Evolutionary conservation across 2,888 invertebrate species (phyloP).

Genomic region (Idaea biselata): DNA sequence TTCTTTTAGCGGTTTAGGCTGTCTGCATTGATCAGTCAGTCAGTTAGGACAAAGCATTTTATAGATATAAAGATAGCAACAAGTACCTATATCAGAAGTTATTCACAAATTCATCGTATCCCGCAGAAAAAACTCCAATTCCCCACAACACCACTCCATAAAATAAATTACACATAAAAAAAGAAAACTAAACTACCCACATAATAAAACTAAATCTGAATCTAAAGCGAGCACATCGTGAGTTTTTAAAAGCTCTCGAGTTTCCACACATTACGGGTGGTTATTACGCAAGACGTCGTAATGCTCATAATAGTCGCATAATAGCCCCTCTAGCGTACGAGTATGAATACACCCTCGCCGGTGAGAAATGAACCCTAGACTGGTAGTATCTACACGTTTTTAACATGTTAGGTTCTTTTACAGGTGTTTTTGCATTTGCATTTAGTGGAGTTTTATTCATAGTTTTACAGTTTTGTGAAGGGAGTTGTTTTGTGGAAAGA

Average conservation of each 20-base stretch:
- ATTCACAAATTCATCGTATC: not conserved
- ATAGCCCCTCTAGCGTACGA: slow-evolving; percentile 39
- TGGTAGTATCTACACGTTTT: slow-evolving; percentile 3
- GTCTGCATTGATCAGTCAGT: too few species aligned
- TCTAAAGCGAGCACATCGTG: not conserved
- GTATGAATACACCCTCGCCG: slow-evolving; percentile 48
- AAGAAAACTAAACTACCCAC: slow-evolving; percentile 4
- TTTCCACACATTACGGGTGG: slow-evolving; percentile 47
- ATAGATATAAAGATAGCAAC: too few species aligned
- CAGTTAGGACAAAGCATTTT: too few species aligned
- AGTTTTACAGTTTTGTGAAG: not conserved
- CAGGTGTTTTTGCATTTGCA: slow-evolving; percentile 6
- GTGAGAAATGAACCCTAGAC: not conserved
- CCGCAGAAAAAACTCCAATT: not conserved
- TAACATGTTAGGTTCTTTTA: slow-evolving; percentile 8
- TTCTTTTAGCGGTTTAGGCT: too few species aligned
- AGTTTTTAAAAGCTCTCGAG: slow-evolving; percentile 18
- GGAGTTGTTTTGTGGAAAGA: not conserved
- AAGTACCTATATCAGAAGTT: too few species aligned
- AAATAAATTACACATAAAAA: not conserved
- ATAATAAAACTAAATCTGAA: slow-evolving; percentile 1
- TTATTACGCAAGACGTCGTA: slow-evolving; percentile 41
- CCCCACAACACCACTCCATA: slow-evolving; percentile 3
- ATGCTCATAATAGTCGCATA: slow-evolving; percentile 43
- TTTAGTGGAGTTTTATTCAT: not conserved